phyloP scores from a whole-genome alignment of 1,140 invertebrate species.

The Plutomurus gul region DNA sequence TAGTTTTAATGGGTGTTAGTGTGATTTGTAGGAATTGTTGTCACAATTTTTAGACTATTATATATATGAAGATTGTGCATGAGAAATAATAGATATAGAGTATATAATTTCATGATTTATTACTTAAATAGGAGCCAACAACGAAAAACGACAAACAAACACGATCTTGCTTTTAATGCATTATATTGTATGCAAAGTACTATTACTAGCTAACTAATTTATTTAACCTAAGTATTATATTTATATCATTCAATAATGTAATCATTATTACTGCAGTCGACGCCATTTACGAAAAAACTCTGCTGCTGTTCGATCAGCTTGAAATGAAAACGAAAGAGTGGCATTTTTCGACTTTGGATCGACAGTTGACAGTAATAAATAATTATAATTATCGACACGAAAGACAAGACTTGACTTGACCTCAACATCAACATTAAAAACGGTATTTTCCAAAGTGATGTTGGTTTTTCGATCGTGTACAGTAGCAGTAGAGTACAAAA shows the following conservation, averaged over 20 bases:
- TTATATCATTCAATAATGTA: neutral
- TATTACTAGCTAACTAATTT: conserved; percentile 12
- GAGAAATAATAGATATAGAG: too few species aligned
- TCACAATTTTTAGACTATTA: too few species aligned
- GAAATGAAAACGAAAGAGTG: neutral
- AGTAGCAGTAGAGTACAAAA: conserved; percentile 15
- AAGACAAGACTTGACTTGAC: conserved; percentile 26
- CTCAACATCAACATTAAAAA: conserved; percentile 1
- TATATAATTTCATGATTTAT: conserved; percentile 26
- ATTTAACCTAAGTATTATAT: conserved; percentile 16
- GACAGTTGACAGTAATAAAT: conserved; percentile 21
- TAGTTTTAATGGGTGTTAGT: too few species aligned
- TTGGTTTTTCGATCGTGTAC: conserved; percentile 5
- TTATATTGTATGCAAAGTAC: neutral
- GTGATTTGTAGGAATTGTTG: too few species aligned
- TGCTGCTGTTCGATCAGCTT: neutral
- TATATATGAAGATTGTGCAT: neutral
- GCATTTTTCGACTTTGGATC: neutral
- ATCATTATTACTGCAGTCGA: conserved; percentile 24
- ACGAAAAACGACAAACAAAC: conserved; percentile 26
- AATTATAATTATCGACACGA: conserved; percentile 19
- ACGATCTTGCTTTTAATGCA: conserved; percentile 7
- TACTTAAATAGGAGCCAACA: conserved; percentile 26
- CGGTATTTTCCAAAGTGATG: neutral
- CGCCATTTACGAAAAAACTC: neutral